Evolutionary conservation across 1,140 invertebrate genomes (phyloP).

Genomic region (Ylistrum balloti): DNA sequence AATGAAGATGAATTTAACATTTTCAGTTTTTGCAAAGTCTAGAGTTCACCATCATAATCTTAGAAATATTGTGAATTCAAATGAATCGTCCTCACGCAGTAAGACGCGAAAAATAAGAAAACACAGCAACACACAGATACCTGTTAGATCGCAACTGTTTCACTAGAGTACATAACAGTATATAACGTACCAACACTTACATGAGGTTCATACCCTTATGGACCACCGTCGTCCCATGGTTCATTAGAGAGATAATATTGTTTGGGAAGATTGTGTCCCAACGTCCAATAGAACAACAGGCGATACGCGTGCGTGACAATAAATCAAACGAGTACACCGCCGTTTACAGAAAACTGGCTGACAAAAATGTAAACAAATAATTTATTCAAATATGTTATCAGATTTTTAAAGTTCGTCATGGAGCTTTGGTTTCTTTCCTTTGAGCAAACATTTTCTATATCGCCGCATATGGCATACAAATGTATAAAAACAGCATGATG

Average conservation of each 20-base stretch:
- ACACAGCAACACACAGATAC: too few relatives aligned
- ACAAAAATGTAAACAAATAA: not conserved
- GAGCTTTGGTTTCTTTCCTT: not conserved
- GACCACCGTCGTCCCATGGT: not conserved
- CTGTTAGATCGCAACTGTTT: too few relatives aligned
- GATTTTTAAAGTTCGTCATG: constrained; percentile 9
- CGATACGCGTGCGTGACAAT: not conserved
- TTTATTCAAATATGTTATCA: constrained; percentile 16
- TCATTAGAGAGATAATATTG: not conserved
- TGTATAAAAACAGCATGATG: not conserved
- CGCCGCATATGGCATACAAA: not conserved
- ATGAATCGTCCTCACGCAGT: too few relatives aligned
- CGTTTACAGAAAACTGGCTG: not conserved
- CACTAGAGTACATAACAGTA: too few relatives aligned
- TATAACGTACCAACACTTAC: too few relatives aligned
- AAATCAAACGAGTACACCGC: not conserved
- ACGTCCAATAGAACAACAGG: not conserved
- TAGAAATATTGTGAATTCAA: too few relatives aligned
- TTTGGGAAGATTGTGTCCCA: not conserved
- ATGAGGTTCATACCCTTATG: not conserved
- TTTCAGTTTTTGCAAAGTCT: too few relatives aligned
- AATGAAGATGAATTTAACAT: too few relatives aligned
- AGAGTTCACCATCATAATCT: too few relatives aligned
- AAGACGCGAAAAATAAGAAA: too few relatives aligned
- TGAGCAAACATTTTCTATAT: not conserved